Percentiles rank a stretch among this genome's conserved stretches.
These are phyloP conservation scores for Hipposideros armiger DNA, from an alignment of 2,113 vertebrate genomes.

Conservation along the genomic window DNA sequence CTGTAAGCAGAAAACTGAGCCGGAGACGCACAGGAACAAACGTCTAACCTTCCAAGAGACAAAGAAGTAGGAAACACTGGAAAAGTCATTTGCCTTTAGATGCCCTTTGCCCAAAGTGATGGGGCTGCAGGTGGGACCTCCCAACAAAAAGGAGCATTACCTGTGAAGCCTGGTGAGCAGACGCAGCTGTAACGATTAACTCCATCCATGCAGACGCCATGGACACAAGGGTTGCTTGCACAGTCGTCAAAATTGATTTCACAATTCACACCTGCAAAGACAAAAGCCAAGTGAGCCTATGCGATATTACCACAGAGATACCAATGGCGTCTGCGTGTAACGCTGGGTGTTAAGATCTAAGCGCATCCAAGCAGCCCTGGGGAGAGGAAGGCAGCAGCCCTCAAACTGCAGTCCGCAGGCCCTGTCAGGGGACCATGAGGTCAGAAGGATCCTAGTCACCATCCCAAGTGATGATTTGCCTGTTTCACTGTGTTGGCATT, in stretches of 20 bases:
- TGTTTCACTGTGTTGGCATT: neutral
- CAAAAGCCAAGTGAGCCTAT: neutral
- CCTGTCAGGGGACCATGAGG: neutral
- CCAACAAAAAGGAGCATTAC: constrained; percentile 82
- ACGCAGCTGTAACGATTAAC: constrained; percentile 95
- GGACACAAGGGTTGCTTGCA: constrained; percentile 92
- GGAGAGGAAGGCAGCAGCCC: neutral
- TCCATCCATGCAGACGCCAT: constrained; percentile 94
- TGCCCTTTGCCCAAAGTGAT: neutral
- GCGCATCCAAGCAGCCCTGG: neutral
- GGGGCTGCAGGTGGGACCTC: neutral
- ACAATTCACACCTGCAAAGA: constrained; percentile 92
- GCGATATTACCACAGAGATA: neutral
- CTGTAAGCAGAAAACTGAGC: neutral
- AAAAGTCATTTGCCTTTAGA: neutral
- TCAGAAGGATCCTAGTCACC: neutral
- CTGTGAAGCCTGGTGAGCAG: constrained; percentile 94
- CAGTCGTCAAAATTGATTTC: constrained; percentile 96
- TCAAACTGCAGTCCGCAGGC: neutral
- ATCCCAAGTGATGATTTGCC: neutral
- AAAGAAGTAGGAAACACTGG: neutral
- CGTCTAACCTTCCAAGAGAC: neutral
- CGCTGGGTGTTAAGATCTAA: neutral
- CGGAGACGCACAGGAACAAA: neutral
- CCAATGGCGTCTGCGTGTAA: neutral